Conservation (phyloP, 2,113 vertebrate species). For the Ellobius talpinus region DNA sequence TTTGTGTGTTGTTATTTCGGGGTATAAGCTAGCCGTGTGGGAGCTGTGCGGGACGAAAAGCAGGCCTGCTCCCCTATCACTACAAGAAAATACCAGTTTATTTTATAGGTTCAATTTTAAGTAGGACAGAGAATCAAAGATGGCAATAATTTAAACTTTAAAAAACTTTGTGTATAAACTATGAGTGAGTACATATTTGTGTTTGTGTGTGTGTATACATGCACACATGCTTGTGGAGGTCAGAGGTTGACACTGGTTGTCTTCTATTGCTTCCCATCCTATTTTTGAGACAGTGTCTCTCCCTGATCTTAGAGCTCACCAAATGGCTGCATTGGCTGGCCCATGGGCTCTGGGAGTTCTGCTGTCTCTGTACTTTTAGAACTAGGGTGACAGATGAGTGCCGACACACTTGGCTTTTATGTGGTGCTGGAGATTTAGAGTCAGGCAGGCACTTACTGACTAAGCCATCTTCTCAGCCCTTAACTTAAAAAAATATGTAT, state of each 20-base stretch:
- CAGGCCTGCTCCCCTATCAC: too few species aligned
- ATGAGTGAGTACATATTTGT: not conserved
- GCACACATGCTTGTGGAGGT: not conserved
- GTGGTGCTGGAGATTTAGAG: not conserved
- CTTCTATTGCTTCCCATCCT: not conserved
- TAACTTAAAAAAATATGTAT: not conserved
- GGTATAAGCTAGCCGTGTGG: too few species aligned
- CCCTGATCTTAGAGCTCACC: not conserved
- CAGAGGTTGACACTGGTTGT: not conserved
- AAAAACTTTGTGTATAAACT: not conserved
- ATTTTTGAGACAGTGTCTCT: not conserved
- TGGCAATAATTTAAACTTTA: not conserved
- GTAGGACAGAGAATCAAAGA: constrained; percentile 11
- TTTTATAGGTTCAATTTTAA: constrained; percentile 5
- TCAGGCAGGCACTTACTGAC: not conserved
- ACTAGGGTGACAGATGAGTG: not conserved
- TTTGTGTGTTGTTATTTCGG: too few species aligned
- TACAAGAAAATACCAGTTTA: constrained; percentile 19
- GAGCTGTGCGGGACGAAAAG: too few species aligned
- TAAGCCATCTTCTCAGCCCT: not conserved
- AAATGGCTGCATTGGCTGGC: not conserved
- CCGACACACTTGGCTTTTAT: not conserved
- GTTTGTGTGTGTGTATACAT: not conserved
- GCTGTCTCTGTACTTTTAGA: not conserved
- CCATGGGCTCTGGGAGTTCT: not conserved